Percentiles rank a stretch among this genome's conserved stretches.
Evolutionary conservation across 1,140 invertebrate genomes (phyloP).

Genomic region (Brachionus calyciflorus): DNA sequence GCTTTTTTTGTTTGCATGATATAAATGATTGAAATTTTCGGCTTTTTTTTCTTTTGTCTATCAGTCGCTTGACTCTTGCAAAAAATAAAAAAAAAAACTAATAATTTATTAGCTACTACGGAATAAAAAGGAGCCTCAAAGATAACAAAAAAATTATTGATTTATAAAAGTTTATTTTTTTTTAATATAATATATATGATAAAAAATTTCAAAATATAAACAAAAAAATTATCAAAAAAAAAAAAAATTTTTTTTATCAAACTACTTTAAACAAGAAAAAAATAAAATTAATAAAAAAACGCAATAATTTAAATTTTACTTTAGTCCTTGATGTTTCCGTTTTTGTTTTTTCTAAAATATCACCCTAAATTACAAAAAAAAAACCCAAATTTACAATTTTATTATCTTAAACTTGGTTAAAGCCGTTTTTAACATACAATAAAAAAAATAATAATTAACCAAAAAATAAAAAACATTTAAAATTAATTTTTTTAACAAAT

Average conservation of each 20-base stretch:
- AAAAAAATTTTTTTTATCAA: conserved; percentile 12
- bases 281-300: conserved; percentile 10
- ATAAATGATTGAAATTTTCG: conserved; percentile 28
- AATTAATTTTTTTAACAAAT: no score
- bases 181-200: no score
- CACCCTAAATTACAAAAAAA: no score
- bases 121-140: background rate
- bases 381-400: no score
- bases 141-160: background rate
- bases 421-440: no score
- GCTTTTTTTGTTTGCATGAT: conserved; percentile 6
- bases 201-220: conserved; percentile 37
- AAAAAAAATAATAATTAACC: no score
- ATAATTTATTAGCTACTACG: background rate
- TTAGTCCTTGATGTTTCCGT: background rate
- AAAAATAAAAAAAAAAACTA: no score
- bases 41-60: background rate
- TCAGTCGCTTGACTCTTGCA: no score
- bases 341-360: no score
- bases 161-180: conserved; percentile 14
- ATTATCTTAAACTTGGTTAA: no score
- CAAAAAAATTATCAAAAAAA: conserved; percentile 39
- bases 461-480: no score
- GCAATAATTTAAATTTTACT: conserved; percentile 31
- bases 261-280: conserved; percentile 10